phyloP scores from a whole-genome alignment of 2,888 invertebrate species.

The Cryptus armator region DNA sequence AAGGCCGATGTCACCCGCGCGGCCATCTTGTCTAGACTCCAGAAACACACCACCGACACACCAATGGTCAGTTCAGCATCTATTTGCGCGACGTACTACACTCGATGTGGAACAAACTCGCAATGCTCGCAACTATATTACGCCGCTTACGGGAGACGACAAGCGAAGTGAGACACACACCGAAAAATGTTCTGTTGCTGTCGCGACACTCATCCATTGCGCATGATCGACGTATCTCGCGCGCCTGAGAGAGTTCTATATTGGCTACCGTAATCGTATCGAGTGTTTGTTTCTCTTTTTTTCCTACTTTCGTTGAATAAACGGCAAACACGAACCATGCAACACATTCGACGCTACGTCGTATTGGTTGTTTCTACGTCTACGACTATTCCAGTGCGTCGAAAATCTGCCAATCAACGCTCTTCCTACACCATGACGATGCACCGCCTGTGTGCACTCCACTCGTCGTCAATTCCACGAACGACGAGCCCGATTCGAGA shows the following conservation, averaged over 20 bases:
- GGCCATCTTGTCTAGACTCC: slow-evolving; percentile 84
- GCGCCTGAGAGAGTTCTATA: slow-evolving; percentile 8
- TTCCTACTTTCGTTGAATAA: slow-evolving; percentile 6
- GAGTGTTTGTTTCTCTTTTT: slow-evolving; percentile 11
- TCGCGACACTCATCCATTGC: slow-evolving; percentile 38
- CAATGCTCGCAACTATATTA: slow-evolving; percentile 26
- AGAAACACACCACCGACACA: slow-evolving; percentile 37
- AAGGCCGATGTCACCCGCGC: slow-evolving; percentile 80
- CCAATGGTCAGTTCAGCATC: slow-evolving; percentile 40
- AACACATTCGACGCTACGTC: slow-evolving; percentile 6
- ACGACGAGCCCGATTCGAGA: not conserved
- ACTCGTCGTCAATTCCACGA: slow-evolving; percentile 8
- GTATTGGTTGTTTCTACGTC: slow-evolving; percentile 34
- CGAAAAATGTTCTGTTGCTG: not conserved
- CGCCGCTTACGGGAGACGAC: not conserved
- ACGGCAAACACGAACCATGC: slow-evolving; percentile 5
- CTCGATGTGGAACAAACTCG: slow-evolving; percentile 45
- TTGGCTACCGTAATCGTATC: not conserved
- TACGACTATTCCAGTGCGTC: slow-evolving; percentile 13
- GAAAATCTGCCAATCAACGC: slow-evolving; percentile 44
- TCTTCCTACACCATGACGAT: slow-evolving; percentile 28
- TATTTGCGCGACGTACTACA: slow-evolving; percentile 39
- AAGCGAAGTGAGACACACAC: not conserved
- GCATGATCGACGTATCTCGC: slow-evolving; percentile 54
- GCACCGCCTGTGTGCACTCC: slow-evolving; percentile 1